A percentile compares a stretch with the other conserved stretches of the same genome.
phyloP scores from a whole-genome alignment of 2,888 invertebrate species.

The Heliconius charithonia region DNA sequence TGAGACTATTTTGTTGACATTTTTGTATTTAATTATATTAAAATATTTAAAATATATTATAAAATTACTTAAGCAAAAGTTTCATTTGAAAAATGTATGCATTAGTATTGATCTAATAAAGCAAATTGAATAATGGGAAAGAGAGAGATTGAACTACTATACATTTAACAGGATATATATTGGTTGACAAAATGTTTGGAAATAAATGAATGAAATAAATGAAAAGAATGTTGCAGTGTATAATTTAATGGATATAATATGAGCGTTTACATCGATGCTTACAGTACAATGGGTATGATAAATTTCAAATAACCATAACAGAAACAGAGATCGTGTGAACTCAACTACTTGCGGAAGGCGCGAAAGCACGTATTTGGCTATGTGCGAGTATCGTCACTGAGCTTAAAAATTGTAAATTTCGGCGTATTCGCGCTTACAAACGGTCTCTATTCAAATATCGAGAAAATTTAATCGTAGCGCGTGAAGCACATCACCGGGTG shows the following conservation, averaged over 20 bases:
- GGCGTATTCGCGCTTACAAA: not conserved
- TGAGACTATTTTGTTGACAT: constrained; percentile 2
- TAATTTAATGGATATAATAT: constrained; percentile 46
- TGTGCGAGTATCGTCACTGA: constrained; percentile 57
- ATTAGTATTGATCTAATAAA: not conserved
- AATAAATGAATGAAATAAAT: constrained; percentile 34
- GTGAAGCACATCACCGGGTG: constrained; percentile 12
- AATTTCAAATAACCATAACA: constrained; percentile 12
- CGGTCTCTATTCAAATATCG: constrained; percentile 8
- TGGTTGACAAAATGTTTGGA: not conserved
- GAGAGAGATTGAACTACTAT: not conserved
- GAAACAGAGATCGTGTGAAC: constrained; percentile 15
- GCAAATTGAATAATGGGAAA: not conserved
- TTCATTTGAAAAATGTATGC: not conserved
- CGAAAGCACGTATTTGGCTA: constrained; percentile 48
- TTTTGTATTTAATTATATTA: not conserved
- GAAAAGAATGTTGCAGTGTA: constrained; percentile 47
- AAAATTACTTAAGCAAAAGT: not conserved
- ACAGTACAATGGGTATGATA: constrained; percentile 40
- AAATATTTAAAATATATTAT: not conserved
- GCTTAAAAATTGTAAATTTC: constrained; percentile 29
- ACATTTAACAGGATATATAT: not conserved
- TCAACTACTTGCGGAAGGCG: constrained; percentile 35
- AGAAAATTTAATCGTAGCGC: constrained; percentile 34
- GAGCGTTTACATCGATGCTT: constrained; percentile 25